Base-by-base conservation (phyloP, 2,113 vertebrate species). In the Python bivittatus region DNA sequence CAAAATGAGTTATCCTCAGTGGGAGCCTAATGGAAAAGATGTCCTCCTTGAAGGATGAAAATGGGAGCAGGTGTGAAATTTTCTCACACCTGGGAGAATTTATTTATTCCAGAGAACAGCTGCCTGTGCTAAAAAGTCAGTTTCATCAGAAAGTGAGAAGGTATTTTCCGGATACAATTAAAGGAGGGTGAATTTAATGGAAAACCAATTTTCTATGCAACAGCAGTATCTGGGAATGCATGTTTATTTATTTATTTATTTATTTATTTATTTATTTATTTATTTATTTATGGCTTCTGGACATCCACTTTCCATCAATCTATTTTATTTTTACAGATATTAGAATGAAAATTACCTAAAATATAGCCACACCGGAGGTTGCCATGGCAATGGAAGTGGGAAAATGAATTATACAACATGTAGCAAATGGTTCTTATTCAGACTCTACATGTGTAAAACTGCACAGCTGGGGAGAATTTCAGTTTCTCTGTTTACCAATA, bases 321-420 rank as follows among this genome's bases (percentile, higher is more conserved):
- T 22, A 54, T 48, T 79, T 79, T 91, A 91, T 38, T 52, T 64
- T 60, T 64, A 42, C 42, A 92, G 84, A 92, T 85, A 89, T 64
- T 88, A 88, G 53, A 27, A 54, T 88, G 33, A 68, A 88, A 92
- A 88, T 92, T 88, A 92, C 86, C 87, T 79, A 88, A 92, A 64
- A 89, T 92, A 89, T 85, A 89, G 88, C 57, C 88, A 92, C 88
- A 89, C 44, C 42, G 88, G 56, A 92, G 79, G 91, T 92, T 92
- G 61, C 91, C 23, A 92, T 92, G 88, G 88, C 22, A 89, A 89
- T 84, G 52, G 72, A 56, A 89, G 79, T 38, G 23, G 72, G 57
- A 33, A 85, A 92, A 92, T 92, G 91, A 89, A 92, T 89, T 92
- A 92, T 92, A 92, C 88, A 89, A 89, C 88, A 61, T 84, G 79